Evolutionary conservation across 2,113 vertebrate species (phyloP).

Genomic region (Poeciliopsis prolifica): DNA sequence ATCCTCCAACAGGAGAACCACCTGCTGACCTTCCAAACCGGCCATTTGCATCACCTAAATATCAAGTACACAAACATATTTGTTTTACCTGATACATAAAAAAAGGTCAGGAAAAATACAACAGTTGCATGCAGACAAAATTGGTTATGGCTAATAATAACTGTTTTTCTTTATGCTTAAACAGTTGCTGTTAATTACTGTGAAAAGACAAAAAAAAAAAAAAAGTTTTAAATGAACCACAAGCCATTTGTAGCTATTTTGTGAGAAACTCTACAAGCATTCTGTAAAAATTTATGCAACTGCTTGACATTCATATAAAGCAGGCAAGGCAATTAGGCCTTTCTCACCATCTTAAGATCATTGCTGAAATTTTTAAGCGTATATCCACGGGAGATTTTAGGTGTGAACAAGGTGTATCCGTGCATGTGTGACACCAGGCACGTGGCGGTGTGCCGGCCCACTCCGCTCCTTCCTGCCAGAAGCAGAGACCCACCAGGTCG

Average conservation of each 20-base stretch:
- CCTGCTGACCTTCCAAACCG: constrained; percentile 91
- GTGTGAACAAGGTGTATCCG: constrained; percentile 86
- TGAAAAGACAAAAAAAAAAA: constrained; percentile 2
- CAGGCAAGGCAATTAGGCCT: neutral
- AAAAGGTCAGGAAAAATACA: neutral
- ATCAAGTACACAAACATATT: constrained; percentile 5
- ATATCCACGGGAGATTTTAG: constrained; percentile 92
- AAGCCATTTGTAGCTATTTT: constrained; percentile 3
- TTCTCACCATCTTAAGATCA: constrained; percentile 89
- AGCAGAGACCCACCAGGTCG: constrained; percentile 92
- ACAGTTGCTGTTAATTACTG: neutral
- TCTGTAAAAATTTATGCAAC: neutral
- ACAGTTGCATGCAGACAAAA: neutral
- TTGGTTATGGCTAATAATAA: neutral
- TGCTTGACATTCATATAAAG: neutral
- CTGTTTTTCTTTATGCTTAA: neutral
- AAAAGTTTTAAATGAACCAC: neutral
- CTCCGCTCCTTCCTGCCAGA: constrained; percentile 91
- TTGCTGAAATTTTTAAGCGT: constrained; percentile 91
- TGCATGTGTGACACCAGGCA: constrained; percentile 95
- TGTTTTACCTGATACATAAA: neutral
- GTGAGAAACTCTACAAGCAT: constrained; percentile 7
- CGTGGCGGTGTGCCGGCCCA: constrained; percentile 90
- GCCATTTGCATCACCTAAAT: constrained; percentile 90
- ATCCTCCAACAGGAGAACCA: constrained; percentile 91